phyloP scores from a whole-genome alignment of 2,113 vertebrate species.

The Colius striatus region DNA sequence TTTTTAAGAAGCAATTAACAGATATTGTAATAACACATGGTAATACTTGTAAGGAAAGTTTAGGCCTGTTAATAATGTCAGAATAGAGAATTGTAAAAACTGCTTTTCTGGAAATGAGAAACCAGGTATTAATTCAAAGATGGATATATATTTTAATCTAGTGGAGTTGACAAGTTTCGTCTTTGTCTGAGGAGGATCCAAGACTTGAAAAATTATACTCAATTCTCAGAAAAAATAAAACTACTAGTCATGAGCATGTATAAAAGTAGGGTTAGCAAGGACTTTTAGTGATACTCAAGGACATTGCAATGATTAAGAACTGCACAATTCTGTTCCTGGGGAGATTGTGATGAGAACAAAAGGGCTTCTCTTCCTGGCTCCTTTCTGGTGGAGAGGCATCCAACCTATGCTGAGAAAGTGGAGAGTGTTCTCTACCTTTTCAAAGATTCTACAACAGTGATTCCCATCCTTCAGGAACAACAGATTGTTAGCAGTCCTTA shows the following conservation, averaged over 20 bases:
- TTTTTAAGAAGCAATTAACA: background rate
- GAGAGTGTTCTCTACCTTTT: background rate
- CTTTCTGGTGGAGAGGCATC: background rate
- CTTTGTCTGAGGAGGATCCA: background rate
- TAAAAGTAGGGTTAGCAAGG: background rate
- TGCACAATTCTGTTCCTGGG: background rate
- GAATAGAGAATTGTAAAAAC: background rate
- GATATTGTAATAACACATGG: background rate
- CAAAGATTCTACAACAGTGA: background rate
- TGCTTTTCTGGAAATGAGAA: background rate
- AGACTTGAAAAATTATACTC: background rate
- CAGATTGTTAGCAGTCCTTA: background rate
- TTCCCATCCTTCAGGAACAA: background rate
- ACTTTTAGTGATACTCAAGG: background rate
- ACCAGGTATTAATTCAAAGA: background rate
- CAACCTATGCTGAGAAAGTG: background rate
- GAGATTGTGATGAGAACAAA: accelerated
- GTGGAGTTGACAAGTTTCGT: background rate
- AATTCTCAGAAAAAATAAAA: background rate
- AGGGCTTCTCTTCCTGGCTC: background rate
- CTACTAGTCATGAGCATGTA: background rate
- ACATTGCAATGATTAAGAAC: background rate
- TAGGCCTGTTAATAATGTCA: background rate
- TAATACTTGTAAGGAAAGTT: background rate
- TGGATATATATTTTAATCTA: background rate